Percentiles rank a stretch among this genome's conserved stretches.
Evolutionary conservation across 2,113 vertebrate genomes (phyloP).

Genomic region (Zootoca vivipara): DNA sequence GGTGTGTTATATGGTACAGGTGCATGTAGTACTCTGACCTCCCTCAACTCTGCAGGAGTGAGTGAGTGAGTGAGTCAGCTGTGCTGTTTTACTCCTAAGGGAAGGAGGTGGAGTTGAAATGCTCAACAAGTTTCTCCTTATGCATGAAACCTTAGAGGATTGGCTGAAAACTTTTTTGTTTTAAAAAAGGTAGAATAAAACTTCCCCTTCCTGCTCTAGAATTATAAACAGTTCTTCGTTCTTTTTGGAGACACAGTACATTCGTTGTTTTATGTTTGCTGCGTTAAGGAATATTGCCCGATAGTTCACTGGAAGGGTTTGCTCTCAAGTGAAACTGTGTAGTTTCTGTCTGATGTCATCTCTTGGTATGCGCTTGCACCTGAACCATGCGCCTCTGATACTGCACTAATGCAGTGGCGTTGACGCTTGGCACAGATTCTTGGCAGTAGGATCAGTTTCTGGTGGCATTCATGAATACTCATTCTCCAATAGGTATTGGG

Average conservation of each 20-base stretch:
- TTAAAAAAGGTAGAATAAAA: background rate
- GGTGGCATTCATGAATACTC: background rate
- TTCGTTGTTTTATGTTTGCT: background rate
- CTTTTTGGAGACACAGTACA: too few relatives aligned
- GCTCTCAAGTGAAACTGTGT: conserved; percentile 70
- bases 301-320: background rate
- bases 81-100: background rate
- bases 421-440: background rate
- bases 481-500: background rate
- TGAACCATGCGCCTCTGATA: background rate
- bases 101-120: conserved; percentile 43
- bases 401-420: background rate
- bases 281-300: background rate
- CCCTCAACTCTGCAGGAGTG: background rate
- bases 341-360: conserved; percentile 81
- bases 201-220: background rate
- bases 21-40: conserved; percentile 50
- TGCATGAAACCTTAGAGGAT: conserved; percentile 24
- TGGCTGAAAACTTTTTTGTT: conserved; percentile 2
- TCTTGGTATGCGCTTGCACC: conserved; percentile 36
- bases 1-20: conserved; percentile 47
- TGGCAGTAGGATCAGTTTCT: background rate
- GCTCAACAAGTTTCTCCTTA: conserved; percentile 59
- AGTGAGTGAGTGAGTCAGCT: background rate
- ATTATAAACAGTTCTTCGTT: background rate